Evolutionary conservation across 92 coral and sea anemone genomes (phyloP).

Genomic region (Epizoanthus ramosus): DNA sequence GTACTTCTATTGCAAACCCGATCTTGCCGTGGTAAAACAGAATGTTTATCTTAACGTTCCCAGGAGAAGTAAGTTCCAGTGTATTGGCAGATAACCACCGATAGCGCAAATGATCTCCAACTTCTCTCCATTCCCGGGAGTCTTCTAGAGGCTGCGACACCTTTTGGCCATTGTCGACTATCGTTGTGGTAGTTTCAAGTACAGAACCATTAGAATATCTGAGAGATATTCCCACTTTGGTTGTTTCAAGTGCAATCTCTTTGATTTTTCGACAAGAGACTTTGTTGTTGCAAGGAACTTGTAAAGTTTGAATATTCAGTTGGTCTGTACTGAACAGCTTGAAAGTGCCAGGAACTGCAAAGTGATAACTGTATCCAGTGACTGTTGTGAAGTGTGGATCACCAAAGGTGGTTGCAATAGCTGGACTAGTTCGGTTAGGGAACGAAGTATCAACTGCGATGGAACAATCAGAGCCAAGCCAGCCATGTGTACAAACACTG

Average conservation of each 20-base stretch:
- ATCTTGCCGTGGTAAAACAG: conserved; percentile 59
- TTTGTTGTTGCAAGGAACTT: conserved; percentile 63
- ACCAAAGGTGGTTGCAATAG: conserved; percentile 56
- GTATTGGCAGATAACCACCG: conserved; percentile 66
- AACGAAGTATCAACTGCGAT: conserved; percentile 41
- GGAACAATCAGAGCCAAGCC: conserved; percentile 61
- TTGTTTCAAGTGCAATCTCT: conserved; percentile 46
- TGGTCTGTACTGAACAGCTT: conserved; percentile 32
- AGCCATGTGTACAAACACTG: conserved; percentile 59
- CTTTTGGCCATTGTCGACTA: not conserved
- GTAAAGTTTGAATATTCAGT: conserved; percentile 44
- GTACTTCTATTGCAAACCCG: conserved; percentile 60
- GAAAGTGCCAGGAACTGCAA: conserved; percentile 66
- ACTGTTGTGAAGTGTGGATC: conserved; percentile 66
- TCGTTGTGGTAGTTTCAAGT: conserved; percentile 17
- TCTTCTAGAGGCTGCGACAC: conserved; percentile 2
- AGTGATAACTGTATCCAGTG: conserved; percentile 53
- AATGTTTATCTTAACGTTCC: conserved; percentile 35
- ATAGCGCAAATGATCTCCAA: conserved; percentile 45
- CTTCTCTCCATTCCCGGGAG: conserved; percentile 47
- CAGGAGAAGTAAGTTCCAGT: conserved; percentile 49
- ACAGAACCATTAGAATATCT: not conserved
- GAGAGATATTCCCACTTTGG: conserved; percentile 11
- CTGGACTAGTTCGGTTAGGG: conserved; percentile 39
- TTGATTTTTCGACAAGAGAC: conserved; percentile 50